Base-by-base conservation (phyloP, 2,113 vertebrate species). In the Ovis aries region DNA sequence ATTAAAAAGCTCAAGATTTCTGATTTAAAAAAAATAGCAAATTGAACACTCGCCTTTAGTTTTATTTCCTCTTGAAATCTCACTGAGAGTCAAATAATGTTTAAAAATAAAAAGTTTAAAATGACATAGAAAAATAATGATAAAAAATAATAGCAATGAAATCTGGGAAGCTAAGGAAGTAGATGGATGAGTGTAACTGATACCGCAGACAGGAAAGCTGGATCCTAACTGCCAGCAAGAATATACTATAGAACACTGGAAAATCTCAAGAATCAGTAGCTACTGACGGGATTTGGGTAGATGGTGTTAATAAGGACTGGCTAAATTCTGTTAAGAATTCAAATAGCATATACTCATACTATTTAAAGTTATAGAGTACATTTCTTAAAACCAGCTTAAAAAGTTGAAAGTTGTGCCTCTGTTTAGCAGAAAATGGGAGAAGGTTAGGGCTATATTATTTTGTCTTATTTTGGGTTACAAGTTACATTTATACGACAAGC, bases 311-410 rank as follows among this genome's bases (percentile, higher is more conserved):
- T 31, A 71, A 62, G 21, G 53, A 88, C 60, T n/a, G 29, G 43
- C 60, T 96, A 53, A 91, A 95, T 74, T 94, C 89, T 59, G 7
- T 81, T 89, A 31, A 94, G 67, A 92, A 94, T 59, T 59, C 62
- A 96, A 53, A 31, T 52, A 80, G 57, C 16, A 80, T 60, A 25
- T 45, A 87, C 62, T 11, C 12, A 62, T 55, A 43, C 23, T 19
- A 64, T 40, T 94, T 91, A 93, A 53, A 64, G 27, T 84, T 91
- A 91, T 33, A 6, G 12, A 80, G 62, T 29, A 88, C 13, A 64
- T 50, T 87, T 93, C 82, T n/a, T 29, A 52, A 67, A 83, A 48
- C 83, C 33, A 80, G 15, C 29, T 93, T 33, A 80, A 89, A 93
- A 59, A 23, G 31, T 84, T 50, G 17, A 64, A 88, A n/a, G 78